phyloP scores from a whole-genome alignment of 2,888 invertebrate genomes.

The Lathronympha strigana region DNA sequence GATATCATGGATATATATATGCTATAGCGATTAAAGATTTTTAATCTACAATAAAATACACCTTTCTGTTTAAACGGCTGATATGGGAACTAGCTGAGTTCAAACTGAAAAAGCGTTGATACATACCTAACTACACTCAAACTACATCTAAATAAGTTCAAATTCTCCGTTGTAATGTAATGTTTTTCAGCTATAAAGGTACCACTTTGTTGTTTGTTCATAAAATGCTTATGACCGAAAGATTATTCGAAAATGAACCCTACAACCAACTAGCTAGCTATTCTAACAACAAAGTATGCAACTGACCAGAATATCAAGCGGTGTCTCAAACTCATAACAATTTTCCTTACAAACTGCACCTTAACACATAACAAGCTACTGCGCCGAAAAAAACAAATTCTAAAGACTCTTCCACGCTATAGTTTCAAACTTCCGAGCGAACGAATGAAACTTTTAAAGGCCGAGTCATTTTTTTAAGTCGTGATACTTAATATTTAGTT shows the following conservation, averaged over 20 bases:
- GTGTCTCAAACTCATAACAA: slow-evolving; percentile 28
- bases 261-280: background rate
- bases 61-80: background rate
- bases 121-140: no score
- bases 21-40: background rate
- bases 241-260: no score
- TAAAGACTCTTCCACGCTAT: slow-evolving; percentile 6
- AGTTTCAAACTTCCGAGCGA: background rate
- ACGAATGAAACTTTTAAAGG: background rate
- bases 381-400: slow-evolving; percentile 7
- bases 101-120: no score
- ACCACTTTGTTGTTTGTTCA: no score
- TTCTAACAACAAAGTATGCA: slow-evolving; percentile 15
- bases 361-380: slow-evolving; percentile 21
- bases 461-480: no score
- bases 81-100: no score
- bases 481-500: no score
- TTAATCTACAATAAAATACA: background rate
- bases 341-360: slow-evolving; percentile 30
- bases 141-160: no score
- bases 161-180: no score
- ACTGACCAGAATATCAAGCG: slow-evolving; percentile 29
- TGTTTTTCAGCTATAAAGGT: no score
- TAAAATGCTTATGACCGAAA: no score
- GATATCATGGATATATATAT: slow-evolving; percentile 3